Evolutionary conservation across 2,113 vertebrate genomes (phyloP).

Genomic region (Aleadryas rufinucha): DNA sequence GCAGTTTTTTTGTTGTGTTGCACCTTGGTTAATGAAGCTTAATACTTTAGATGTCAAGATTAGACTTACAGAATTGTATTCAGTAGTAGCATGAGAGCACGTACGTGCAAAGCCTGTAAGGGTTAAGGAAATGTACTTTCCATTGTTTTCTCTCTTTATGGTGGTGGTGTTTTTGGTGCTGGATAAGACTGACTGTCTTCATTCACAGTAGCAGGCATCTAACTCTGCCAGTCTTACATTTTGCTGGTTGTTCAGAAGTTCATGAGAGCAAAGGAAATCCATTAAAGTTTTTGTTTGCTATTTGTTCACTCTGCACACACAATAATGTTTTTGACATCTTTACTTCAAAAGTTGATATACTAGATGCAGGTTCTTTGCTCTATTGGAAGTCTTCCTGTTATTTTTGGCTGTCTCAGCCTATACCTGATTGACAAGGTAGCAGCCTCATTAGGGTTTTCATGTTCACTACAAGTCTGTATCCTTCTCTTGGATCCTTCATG

Average conservation of each 20-base stretch:
- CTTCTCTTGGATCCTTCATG: neutral
- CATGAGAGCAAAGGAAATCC: neutral
- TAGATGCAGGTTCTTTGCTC: neutral
- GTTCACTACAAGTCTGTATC: neutral
- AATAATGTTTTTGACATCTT: neutral
- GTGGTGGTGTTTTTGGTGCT: neutral
- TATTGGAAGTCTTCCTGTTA: neutral
- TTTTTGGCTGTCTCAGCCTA: neutral
- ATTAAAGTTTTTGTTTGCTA: neutral
- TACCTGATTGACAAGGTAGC: neutral
- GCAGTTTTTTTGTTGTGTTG: neutral
- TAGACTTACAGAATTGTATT: neutral
- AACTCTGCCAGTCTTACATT: neutral
- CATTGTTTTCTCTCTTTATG: neutral
- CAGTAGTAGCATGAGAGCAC: neutral
- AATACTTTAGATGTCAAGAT: neutral
- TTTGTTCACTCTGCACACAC: neutral
- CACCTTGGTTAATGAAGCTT: neutral
- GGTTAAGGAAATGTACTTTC: neutral
- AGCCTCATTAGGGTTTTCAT: neutral
- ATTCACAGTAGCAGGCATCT: neutral
- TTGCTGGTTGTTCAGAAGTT: neutral
- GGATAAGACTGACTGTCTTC: neutral
- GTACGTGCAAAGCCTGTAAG: accelerated
- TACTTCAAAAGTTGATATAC: neutral